These are phyloP conservation scores for Anthonomus grandis DNA, from an alignment of 1,140 invertebrate genomes.

Conservation along the genomic window DNA sequence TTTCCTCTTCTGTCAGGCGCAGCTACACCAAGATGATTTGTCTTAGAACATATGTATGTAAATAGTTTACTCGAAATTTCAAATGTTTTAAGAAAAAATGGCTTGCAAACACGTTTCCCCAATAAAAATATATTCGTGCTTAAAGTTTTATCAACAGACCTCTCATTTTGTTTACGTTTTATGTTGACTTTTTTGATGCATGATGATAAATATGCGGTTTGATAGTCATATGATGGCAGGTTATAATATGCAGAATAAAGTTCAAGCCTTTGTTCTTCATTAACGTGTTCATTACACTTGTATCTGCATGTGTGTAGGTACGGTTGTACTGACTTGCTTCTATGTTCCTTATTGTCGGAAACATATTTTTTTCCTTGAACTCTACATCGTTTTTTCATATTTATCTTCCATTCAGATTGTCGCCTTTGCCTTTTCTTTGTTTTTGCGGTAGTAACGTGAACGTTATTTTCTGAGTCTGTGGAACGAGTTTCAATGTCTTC, in stretches of 20 bases:
- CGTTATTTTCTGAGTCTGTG: too few species aligned
- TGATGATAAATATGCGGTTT: too few species aligned
- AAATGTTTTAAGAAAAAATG: neutral
- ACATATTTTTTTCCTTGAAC: neutral
- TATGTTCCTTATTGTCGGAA: neutral
- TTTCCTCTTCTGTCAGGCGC: neutral
- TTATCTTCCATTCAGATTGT: neutral
- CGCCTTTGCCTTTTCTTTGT: slow-evolving; percentile 5
- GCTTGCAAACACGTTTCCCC: neutral
- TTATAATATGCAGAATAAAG: too few species aligned
- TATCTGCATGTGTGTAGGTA: neutral
- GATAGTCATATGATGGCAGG: too few species aligned
- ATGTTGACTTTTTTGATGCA: neutral
- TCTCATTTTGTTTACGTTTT: neutral
- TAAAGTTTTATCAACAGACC: too few species aligned
- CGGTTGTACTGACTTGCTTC: neutral
- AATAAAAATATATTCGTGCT: slow-evolving; percentile 5
- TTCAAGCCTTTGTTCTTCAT: too few species aligned
- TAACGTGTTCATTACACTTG: too few species aligned
- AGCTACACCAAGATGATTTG: neutral
- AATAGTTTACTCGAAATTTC: neutral
- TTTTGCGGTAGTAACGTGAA: too few species aligned
- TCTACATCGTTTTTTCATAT: neutral
- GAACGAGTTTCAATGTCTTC: too few species aligned
- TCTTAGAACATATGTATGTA: neutral